phyloP scores from a whole-genome alignment of 2,113 vertebrate genomes.

The Megalops atlanticus region DNA sequence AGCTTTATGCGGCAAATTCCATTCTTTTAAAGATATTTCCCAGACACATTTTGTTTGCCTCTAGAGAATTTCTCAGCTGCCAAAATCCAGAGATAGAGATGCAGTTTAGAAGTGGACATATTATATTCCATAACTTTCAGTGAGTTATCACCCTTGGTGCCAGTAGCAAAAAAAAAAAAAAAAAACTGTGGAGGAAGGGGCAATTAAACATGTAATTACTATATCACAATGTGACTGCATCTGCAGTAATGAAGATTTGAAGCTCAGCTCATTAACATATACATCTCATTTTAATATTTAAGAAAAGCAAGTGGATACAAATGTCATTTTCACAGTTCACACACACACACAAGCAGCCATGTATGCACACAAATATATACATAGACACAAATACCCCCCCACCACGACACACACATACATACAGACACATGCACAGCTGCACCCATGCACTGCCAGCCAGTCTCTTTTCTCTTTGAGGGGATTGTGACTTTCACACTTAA shows the following conservation, averaged over 20 bases:
- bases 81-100: background rate
- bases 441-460: background rate
- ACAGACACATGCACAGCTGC: background rate
- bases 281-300: too few relatives aligned
- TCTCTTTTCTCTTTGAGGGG: background rate
- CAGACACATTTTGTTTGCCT: background rate
- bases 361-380: too few relatives aligned
- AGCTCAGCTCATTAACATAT: background rate
- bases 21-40: background rate
- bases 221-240: slow-evolving; percentile 8
- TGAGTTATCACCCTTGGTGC: background rate
- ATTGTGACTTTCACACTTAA: background rate
- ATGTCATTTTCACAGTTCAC: too few relatives aligned
- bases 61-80: background rate
- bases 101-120: background rate
- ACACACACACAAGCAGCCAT: too few relatives aligned
- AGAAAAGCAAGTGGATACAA: too few relatives aligned
- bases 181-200: background rate
- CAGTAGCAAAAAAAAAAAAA: background rate
- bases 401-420: background rate
- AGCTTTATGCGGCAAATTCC: too few relatives aligned
- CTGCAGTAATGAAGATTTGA: background rate
- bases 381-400: too few relatives aligned
- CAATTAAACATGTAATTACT: slow-evolving; percentile 2
- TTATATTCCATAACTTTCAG: background rate